Percentiles rank a stretch among this genome's conserved stretches.
Evolutionary conservation across 2,797 vertebrate species (phyloP).

Genomic region (Yasuhikotakia modesta): DNA sequence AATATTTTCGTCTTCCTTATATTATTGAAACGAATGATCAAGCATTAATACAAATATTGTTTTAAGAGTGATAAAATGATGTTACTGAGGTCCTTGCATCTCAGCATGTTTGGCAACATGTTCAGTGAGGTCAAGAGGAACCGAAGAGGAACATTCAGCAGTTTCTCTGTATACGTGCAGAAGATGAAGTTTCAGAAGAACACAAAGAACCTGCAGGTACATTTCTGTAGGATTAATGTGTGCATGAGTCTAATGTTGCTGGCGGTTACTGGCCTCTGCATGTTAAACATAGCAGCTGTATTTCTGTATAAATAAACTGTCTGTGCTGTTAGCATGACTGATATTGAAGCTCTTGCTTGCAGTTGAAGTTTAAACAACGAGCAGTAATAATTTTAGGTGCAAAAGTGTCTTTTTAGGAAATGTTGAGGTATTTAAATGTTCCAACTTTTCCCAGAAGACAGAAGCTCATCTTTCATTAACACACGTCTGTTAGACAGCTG

Average conservation of each 20-base stretch:
- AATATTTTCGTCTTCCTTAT: neutral
- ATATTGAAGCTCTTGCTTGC: neutral
- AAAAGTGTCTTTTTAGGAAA: slow-evolving; percentile 1
- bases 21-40: neutral
- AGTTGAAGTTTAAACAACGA: neutral
- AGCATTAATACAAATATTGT: neutral
- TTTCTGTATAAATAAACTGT: no score
- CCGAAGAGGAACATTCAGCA: neutral
- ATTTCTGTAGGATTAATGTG: slow-evolving; percentile 17
- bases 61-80: neutral
- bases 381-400: neutral
- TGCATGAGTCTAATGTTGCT: neutral
- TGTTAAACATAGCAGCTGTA: neutral
- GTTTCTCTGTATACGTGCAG: neutral
- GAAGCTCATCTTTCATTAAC: neutral
- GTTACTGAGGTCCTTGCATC: neutral
- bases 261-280: neutral
- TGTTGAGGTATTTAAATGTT: slow-evolving; percentile 10
- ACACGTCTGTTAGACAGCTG: neutral
- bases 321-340: no score
- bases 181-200: neutral
- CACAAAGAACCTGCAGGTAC: slow-evolving; percentile 21
- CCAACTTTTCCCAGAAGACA: slow-evolving; percentile 7
- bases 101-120: slow-evolving; percentile 25
- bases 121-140: slow-evolving; percentile 18